A percentile compares a stretch with the other conserved stretches of the same genome.
phyloP scores from a whole-genome alignment of 2,888 invertebrate genomes.

The Hyles lineata region DNA sequence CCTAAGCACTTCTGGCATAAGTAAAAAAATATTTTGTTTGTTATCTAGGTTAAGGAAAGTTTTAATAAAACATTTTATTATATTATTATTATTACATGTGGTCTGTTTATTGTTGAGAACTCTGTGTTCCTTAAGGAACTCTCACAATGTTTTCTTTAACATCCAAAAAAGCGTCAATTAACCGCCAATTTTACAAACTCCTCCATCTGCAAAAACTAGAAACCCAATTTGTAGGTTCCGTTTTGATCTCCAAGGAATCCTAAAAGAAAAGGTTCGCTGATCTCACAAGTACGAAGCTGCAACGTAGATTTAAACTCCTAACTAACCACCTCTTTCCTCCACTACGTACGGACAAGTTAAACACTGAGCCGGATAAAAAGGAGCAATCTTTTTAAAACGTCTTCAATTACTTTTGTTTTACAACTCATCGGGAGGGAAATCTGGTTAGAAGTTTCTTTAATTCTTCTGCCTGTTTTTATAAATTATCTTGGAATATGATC shows the following conservation, averaged over 20 bases:
- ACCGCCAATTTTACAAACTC: too few relatives aligned
- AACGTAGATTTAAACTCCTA: slow-evolving; percentile 18
- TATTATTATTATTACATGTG: too few relatives aligned
- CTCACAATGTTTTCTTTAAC: too few relatives aligned
- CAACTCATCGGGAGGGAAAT: neutral
- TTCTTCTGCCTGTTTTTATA: neutral
- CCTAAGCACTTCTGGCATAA: too few relatives aligned
- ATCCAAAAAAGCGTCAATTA: too few relatives aligned
- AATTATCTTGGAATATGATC: neutral
- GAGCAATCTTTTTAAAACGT: neutral
- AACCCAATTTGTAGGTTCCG: slow-evolving; percentile 36
- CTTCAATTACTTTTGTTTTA: slow-evolving; percentile 11
- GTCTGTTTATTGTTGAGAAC: too few relatives aligned
- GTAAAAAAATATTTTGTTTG: too few relatives aligned
- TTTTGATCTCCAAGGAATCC: neutral
- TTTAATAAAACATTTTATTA: too few relatives aligned
- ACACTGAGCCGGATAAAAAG: slow-evolving; percentile 10
- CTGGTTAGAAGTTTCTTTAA: neutral
- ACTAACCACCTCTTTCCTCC: neutral
- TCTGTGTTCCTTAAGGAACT: too few relatives aligned
- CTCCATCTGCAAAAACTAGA: too few relatives aligned
- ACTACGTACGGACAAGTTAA: slow-evolving; percentile 12
- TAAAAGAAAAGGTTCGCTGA: slow-evolving; percentile 4
- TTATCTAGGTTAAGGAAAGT: too few relatives aligned
- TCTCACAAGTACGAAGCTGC: slow-evolving; percentile 1